These are phyloP conservation scores for Cyclopterus lumpus DNA, from an alignment of 2,797 vertebrate genomes.

Conservation along the genomic window DNA sequence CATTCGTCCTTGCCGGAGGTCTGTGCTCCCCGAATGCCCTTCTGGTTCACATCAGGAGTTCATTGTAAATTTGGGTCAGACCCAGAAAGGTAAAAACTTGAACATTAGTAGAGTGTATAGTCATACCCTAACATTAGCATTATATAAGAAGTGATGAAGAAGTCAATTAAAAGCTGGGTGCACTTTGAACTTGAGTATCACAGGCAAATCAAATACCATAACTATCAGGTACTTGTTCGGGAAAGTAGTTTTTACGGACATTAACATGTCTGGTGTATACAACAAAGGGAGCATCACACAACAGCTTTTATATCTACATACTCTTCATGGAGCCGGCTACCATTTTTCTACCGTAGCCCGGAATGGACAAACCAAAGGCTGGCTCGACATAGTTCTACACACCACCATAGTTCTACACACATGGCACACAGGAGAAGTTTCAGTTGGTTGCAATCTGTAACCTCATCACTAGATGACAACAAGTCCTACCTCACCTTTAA, in stretches of 20 bases:
- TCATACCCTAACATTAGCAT: background rate
- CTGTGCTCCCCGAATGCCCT: background rate
- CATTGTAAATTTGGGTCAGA: slow-evolving; percentile 4
- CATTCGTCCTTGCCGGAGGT: background rate
- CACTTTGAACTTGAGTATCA: background rate
- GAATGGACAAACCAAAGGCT: background rate
- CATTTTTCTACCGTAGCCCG: background rate
- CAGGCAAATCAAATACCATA: background rate
- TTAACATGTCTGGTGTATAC: background rate
- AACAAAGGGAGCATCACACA: background rate
- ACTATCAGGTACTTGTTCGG: background rate
- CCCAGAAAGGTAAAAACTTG: background rate
- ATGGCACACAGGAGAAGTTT: background rate
- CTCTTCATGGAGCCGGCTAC: background rate
- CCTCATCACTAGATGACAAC: background rate
- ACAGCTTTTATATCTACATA: background rate
- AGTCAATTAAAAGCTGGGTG: background rate
- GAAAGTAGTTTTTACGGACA: background rate
- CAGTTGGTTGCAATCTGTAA: background rate
- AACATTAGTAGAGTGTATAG: background rate
- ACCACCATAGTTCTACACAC: background rate
- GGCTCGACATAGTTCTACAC: background rate
- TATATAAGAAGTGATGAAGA: background rate
- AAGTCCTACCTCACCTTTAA: background rate
- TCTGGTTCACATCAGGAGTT: slow-evolving; percentile 2